Base-by-base conservation (phyloP, 1,140 invertebrate species). In the Bombus vancouverensis region DNA sequence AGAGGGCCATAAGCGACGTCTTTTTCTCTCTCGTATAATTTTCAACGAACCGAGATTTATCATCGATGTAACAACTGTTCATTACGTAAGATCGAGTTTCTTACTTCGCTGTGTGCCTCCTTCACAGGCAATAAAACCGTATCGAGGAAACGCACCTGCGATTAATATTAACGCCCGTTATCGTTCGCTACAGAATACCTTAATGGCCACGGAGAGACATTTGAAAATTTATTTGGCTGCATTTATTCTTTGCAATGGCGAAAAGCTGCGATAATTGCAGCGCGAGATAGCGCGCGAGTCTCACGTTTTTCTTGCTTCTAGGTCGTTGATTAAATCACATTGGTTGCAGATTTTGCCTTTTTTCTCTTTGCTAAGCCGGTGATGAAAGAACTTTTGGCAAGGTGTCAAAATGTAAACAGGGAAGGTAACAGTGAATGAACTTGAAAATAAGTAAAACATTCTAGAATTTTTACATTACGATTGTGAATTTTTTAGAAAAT, bases 1-100 rank as follows among this genome's bases (percentile, higher is more conserved):
- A 34, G 65, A 57, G 59, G n/a, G 32, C 18, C 73, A 12, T n/a
- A 15, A 53, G 47, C 47, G 47, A 53, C 18, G 62, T 59, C 28
- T 6, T 72, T 72, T 72, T 72, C 22, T 39, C 44, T 13, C 42
- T 12, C 32, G 22, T 22, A 9, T 28, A 39, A 53, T 15, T 73
- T 73, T 66, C 25, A 39, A 37, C 71, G 22, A 28, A 44, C 80
- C 57, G 39, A 37, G 57, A 82, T 78, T 77, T 68, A 83, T 76
- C 81, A 32, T 25, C 34, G 44, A 57, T 70, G 34, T 57, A 83
- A 83, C 81, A 62, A 78, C 81, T 42, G 44, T 62, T 75, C 81
- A 42, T 83, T 83, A 83, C 62, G 62, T 57, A 70, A 77, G 81
- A 70, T 47, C 81, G 34, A 44, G 74, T 53, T 83, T 83, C 62